phyloP scores from a whole-genome alignment of 1,140 invertebrate species.

The Neodiprion pinetum region DNA sequence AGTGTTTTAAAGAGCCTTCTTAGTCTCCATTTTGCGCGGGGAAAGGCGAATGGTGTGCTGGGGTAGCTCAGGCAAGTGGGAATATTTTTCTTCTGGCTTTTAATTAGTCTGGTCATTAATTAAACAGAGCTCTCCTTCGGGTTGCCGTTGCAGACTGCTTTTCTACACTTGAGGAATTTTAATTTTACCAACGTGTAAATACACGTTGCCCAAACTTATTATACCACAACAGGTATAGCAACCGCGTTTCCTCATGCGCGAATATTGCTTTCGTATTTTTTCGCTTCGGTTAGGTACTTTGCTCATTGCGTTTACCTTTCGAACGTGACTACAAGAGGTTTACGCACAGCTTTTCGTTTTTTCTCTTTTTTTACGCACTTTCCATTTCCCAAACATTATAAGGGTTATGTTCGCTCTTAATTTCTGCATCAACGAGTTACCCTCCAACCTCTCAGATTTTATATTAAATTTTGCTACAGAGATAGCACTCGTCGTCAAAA shows the following conservation, averaged over 20 bases:
- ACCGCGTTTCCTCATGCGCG: neutral
- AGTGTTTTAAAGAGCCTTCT: neutral
- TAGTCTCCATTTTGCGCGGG: neutral
- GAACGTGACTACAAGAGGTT: too few relatives aligned
- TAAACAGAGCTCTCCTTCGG: constrained; percentile 38
- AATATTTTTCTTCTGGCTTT: constrained; percentile 44
- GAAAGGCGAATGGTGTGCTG: neutral
- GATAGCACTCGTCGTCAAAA: too few relatives aligned
- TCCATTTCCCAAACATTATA: too few relatives aligned
- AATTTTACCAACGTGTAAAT: constrained; percentile 44
- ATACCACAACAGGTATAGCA: constrained; percentile 18
- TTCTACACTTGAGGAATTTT: constrained; percentile 43
- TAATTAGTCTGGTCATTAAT: constrained; percentile 47
- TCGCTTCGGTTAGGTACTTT: neutral
- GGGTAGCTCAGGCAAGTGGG: neutral
- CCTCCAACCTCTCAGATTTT: too few relatives aligned
- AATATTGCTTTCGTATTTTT: neutral
- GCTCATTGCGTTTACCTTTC: too few relatives aligned
- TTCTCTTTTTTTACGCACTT: neutral
- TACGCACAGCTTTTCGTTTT: neutral
- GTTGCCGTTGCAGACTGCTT: constrained; percentile 20
- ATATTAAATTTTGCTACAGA: too few relatives aligned
- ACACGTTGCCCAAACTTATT: constrained; percentile 44
- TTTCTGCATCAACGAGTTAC: too few relatives aligned
- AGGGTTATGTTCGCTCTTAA: too few relatives aligned